phyloP scores from a whole-genome alignment of 2,113 vertebrate genomes.

The Leptocoma aspasia region DNA sequence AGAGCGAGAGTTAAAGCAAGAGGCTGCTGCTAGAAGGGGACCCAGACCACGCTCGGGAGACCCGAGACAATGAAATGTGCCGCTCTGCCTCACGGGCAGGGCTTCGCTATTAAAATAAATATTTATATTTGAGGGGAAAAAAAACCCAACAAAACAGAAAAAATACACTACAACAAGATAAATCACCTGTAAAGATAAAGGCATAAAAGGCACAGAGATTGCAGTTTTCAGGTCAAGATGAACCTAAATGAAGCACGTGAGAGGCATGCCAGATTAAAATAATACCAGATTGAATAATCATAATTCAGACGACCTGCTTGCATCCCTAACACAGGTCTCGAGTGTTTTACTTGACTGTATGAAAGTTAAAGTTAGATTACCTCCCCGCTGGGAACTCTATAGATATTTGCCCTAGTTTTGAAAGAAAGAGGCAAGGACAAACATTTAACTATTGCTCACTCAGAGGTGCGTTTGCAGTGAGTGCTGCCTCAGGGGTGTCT shows the following conservation, averaged over 20 bases:
- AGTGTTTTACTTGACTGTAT: constrained; percentile 54
- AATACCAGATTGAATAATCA: constrained; percentile 63
- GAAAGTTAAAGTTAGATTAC: constrained; percentile 70
- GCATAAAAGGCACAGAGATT: constrained; percentile 4
- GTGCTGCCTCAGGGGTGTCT: neutral
- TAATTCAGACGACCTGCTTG: constrained; percentile 64
- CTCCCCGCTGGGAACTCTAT: constrained; percentile 51
- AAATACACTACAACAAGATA: neutral
- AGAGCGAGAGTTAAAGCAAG: neutral
- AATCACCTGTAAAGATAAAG: constrained; percentile 15
- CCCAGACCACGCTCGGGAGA: neutral
- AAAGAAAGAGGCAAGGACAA: constrained; percentile 60
- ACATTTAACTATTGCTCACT: constrained; percentile 45
- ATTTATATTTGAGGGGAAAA: rapidly evolving
- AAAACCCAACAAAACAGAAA: neutral
- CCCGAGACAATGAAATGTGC: neutral
- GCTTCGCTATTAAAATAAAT: neutral
- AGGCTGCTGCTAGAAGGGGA: neutral
- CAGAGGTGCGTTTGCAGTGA: neutral
- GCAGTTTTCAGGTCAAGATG: constrained; percentile 71
- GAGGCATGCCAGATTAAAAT: constrained; percentile 70
- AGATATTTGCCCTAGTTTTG: constrained; percentile 54
- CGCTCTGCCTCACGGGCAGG: neutral
- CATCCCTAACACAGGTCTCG: constrained; percentile 51
- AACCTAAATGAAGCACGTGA: constrained; percentile 62